phyloP scores from a whole-genome alignment of 2,113 vertebrate species.

The Syngnathus floridae region DNA sequence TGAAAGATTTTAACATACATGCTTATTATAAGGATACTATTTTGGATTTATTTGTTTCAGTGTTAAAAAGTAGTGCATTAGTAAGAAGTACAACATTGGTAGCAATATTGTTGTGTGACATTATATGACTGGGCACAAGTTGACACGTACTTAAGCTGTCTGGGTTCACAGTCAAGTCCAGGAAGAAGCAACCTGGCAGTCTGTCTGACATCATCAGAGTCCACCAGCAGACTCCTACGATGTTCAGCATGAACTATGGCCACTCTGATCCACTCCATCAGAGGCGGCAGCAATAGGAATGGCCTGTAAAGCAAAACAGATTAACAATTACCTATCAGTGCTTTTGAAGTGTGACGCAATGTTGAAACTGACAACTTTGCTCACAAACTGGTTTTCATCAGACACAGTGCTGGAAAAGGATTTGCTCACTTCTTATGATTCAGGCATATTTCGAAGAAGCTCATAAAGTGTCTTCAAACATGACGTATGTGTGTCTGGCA shows the following conservation, averaged over 20 bases:
- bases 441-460: slow-evolving; percentile 13
- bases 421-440: slow-evolving; percentile 22
- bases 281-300: slow-evolving; percentile 88
- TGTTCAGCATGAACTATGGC: slow-evolving; percentile 94
- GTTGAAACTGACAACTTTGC: neutral
- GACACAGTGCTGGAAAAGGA: neutral
- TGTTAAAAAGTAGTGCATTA: neutral
- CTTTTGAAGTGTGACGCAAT: neutral
- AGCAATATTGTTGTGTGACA: neutral
- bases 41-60: neutral
- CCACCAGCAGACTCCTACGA: slow-evolving; percentile 88
- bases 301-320: slow-evolving; percentile 66
- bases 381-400: neutral
- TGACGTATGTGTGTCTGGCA: slow-evolving; percentile 36
- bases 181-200: slow-evolving; percentile 87
- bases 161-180: slow-evolving; percentile 91
- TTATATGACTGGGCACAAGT: neutral
- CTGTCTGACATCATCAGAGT: slow-evolving; percentile 93
- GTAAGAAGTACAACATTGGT: neutral
- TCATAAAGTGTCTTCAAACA: slow-evolving; percentile 26
- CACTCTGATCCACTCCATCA: slow-evolving; percentile 99
- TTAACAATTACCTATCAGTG: neutral
- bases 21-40: neutral
- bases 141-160: slow-evolving; percentile 85
- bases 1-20: neutral